Evolutionary conservation across 2,797 vertebrate genomes (phyloP).

Genomic region (Rhinatrema bivittatum): DNA sequence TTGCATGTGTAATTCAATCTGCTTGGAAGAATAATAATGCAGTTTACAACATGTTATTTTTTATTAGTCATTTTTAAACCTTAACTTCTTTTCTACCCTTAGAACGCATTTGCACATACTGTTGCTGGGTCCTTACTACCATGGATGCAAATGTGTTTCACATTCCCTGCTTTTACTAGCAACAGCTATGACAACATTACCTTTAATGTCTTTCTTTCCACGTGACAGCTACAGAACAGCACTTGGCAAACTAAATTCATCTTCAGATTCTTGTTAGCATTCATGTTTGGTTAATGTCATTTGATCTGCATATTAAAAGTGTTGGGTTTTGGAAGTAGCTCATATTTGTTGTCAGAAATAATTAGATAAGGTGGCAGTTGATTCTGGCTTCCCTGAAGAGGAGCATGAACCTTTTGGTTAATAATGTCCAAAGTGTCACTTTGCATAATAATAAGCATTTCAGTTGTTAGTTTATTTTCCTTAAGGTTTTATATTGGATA

Average conservation of each 20-base stretch:
- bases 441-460: slow-evolving; percentile 22
- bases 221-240: no score
- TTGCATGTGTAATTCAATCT: no score
- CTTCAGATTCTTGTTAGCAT: slow-evolving; percentile 27
- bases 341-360: slow-evolving; percentile 31
- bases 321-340: slow-evolving; percentile 15
- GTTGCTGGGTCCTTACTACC: no score
- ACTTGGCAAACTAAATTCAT: not conserved
- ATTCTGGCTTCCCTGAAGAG: slow-evolving; percentile 18
- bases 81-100: no score
- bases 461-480: slow-evolving; percentile 15
- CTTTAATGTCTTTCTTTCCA: no score
- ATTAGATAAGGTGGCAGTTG: slow-evolving; percentile 34
- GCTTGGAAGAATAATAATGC: no score
- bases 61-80: no score
- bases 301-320: slow-evolving; percentile 22
- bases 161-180: no score
- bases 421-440: slow-evolving; percentile 14
- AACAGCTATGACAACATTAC: no score
- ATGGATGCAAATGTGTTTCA: no score
- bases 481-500: slow-evolving; percentile 13
- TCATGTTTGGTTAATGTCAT: slow-evolving; percentile 38
- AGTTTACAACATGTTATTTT: no score
- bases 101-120: no score
- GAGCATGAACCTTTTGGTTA: slow-evolving; percentile 19